Percentiles rank a stretch among this genome's conserved stretches.
These are phyloP conservation scores for Pterocles orientalis DNA, from an alignment of 2,113 vertebrate genomes.

Conservation along the genomic window DNA sequence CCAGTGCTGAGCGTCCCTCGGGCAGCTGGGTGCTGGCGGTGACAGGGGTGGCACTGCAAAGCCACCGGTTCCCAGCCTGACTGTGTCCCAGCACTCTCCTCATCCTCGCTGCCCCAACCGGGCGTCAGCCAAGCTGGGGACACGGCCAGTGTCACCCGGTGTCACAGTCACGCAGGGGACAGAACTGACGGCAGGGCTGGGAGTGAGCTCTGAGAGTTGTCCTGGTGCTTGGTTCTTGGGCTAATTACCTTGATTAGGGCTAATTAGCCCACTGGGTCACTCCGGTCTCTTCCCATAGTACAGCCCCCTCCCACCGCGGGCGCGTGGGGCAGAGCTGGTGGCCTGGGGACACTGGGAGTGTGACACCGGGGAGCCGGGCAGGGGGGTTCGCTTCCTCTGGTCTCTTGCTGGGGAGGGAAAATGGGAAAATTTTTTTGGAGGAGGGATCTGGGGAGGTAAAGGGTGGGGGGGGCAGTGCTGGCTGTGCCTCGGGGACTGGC, in stretches of 20 bases:
- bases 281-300: neutral
- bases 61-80: neutral
- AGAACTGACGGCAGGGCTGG: neutral
- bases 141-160: rapidly evolving
- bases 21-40: rapidly evolving
- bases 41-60: neutral
- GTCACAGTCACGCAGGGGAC: neutral
- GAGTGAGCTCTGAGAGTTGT: neutral
- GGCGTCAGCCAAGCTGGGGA: neutral
- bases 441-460: neutral
- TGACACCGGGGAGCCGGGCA: neutral
- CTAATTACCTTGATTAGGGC: neutral
- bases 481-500: rapidly evolving
- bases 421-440: rapidly evolving
- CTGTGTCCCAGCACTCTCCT: rapidly evolving
- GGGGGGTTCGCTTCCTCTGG: rapidly evolving
- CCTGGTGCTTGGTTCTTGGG: neutral
- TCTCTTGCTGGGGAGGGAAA: neutral
- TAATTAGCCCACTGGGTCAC: neutral
- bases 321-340: rapidly evolving
- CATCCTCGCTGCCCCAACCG: neutral
- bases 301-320: rapidly evolving
- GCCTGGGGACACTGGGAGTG: neutral
- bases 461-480: neutral
- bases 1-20: neutral